Base-by-base conservation (phyloP, 1,140 invertebrate species). In the Drosophila neocordata region DNA sequence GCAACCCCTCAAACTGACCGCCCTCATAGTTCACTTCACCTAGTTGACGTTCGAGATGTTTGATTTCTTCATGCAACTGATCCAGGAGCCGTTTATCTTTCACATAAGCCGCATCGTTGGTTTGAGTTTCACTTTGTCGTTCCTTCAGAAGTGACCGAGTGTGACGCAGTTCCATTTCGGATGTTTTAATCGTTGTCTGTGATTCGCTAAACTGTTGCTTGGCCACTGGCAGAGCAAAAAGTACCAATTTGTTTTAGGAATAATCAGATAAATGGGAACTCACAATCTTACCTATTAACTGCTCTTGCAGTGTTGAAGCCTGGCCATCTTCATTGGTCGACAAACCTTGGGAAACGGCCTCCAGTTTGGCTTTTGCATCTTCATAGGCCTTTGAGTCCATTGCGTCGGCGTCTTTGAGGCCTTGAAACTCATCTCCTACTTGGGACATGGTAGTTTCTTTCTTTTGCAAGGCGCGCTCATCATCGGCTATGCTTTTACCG, bases 261-360 rank as follows among this genome's bases (percentile, higher is more conserved):
- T 22, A 18, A 8, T 22, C 9, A 4, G 5, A 9, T 11, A 12
- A 13, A 1, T 20, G 35, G 2, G 15, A 31, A 13, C 24, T 1
- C n/a, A 8, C 59, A 48, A 53, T 89, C 89, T 73, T 90, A 96
- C 96, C 94, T 79, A 98, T 98, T 1, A 98, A 92, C 89, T 98
- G 97, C 73, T 98, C 96, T 90, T 97, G 96, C 15, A 99, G 92
- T 4, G 97, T 97, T n/a, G 96, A 94, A 63, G 95, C 95, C 90
- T 95, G 94, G 12, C 97, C 97, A 78, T 95, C 95, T n/a, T 96
- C 95, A 64, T 95, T 95, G 22, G 95, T 94, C 31, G 97, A 94
- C 52, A 96, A 92, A 20, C 98, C 98, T 20, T 96, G 93, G 89
- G 94, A 96, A 6, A 98, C 94, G 60, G 97, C 97, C 82, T 98